Evolutionary conservation across 2,888 invertebrate species (phyloP), one percentile per base, ranked within the genome.

Genomic region (Tachystola acroxantha): DNA sequence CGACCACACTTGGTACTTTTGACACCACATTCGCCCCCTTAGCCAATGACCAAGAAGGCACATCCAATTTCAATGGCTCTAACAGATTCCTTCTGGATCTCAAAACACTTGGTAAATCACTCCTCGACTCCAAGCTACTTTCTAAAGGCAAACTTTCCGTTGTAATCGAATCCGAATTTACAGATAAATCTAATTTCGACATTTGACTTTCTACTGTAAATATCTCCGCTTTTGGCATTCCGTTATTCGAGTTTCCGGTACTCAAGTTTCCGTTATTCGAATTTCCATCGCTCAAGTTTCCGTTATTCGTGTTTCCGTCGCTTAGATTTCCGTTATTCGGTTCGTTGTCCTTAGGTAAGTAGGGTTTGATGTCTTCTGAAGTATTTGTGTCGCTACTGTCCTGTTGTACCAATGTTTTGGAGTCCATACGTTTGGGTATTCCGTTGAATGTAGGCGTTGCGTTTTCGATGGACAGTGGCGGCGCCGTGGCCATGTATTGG

Each of bases 401-500:
- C 59, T 85, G 85, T 13, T 66, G 53, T 0, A 66, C 42, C 0
- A 84, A 19, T 70, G 69, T 45, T 57, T 64, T 0, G 68, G 77
- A 65, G 28, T 74, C 66, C 31, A 69, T 64, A 11, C 60, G 49
- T 37, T 72, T 67, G 10, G 67, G 49, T 11, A 67, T 20, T 9
- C 74, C 70, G 43, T 80, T 79, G 1, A 68, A 36, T 58, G 68
- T 72, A 2, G 78, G 71, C 1, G 66, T 63, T 2, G 67, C 62
- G 22, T 73, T 66, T 45, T 76, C 78, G 38, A 75, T 28, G 1
- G 77, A 70, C 0, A 79, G 32, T 0, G 84, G 80, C 0, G 87
- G 86, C 0, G 85, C 80, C 0, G 80, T 60, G 0, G 87, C 85
- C 67, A 88, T 75, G 53, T 88, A 89, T 43, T 88, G 88, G 35